Evolutionary conservation across 2,888 invertebrate species (phyloP).

Genomic region (Heteromyza rotundicornis): DNA sequence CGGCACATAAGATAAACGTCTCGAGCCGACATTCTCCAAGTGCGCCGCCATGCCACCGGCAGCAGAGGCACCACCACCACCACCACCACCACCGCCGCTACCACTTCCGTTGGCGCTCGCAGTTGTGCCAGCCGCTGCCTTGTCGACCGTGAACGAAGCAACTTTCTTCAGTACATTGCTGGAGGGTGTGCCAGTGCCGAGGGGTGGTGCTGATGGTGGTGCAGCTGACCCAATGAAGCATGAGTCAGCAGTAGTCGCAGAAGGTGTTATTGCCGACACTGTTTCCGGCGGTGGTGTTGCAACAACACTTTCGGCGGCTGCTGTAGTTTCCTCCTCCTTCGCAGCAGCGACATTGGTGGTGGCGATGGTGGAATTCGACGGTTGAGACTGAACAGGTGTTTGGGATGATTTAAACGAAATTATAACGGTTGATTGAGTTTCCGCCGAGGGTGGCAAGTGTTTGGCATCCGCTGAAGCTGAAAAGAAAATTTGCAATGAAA

Average conservation of each 20-base stretch:
- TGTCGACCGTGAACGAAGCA: constrained; percentile 80
- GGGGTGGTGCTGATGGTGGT: constrained; percentile 27
- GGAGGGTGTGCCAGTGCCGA: constrained; percentile 60
- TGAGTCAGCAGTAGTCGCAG: constrained; percentile 67
- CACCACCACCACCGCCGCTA: constrained; percentile 10
- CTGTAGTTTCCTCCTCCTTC: constrained; percentile 10
- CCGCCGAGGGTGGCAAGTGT: constrained; percentile 45
- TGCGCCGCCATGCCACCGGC: constrained; percentile 24
- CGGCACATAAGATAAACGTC: constrained; percentile 80
- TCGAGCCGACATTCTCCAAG: constrained; percentile 51
- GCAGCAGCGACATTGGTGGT: background rate
- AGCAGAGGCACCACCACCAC: constrained; percentile 7
- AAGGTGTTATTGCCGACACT: constrained; percentile 27
- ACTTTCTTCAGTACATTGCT: constrained; percentile 83
- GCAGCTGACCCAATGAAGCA: no score
- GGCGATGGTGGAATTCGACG: constrained; percentile 20
- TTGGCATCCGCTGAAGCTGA: constrained; percentile 44
- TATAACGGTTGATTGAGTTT: constrained; percentile 63
- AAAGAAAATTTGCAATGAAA: constrained; percentile 29
- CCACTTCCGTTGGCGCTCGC: constrained; percentile 16
- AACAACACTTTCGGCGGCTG: constrained; percentile 26
- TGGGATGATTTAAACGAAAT: constrained; percentile 62
- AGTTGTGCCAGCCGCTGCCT: constrained; percentile 62
- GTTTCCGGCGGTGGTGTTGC: constrained; percentile 26
- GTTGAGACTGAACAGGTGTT: constrained; percentile 56